Percentiles rank a stretch among this genome's conserved stretches.
phyloP scores from a whole-genome alignment of 2,797 vertebrate species.

The Poeciliopsis presidionis region DNA sequence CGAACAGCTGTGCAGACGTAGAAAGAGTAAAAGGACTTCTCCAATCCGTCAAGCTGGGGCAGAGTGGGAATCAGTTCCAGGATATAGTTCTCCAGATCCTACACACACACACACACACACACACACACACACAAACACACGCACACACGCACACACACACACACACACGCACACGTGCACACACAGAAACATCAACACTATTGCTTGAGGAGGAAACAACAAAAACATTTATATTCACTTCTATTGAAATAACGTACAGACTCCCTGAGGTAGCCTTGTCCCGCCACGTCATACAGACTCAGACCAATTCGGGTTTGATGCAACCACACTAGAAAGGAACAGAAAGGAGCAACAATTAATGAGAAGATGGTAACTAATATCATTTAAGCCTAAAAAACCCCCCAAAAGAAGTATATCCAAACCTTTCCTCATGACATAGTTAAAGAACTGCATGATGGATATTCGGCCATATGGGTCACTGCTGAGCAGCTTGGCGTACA shows the following conservation, averaged over 20 bases:
- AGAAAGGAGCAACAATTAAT: conserved; percentile 3
- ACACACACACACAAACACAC: no score
- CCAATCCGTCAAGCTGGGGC: conserved; percentile 95
- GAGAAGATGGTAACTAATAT: neutral
- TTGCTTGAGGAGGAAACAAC: neutral
- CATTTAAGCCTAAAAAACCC: neutral
- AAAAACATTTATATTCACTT: neutral
- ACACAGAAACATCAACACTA: neutral
- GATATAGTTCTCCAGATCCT: conserved; percentile 99
- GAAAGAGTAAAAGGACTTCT: conserved; percentile 99
- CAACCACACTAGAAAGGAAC: conserved; percentile 88
- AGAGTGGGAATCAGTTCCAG: conserved; percentile 97
- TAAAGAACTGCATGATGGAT: conserved; percentile 99
- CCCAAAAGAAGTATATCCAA: neutral
- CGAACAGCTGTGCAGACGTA: conserved; percentile 98
- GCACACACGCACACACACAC: no score
- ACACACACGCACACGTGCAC: no score
- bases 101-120: conserved; percentile 7
- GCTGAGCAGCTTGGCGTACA: conserved; percentile 94
- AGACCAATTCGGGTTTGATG: conserved; percentile 98
- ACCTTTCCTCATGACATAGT: conserved; percentile 99
- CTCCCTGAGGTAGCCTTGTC: conserved; percentile 96
- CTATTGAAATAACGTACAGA: conserved; percentile 84
- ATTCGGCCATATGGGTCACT: conserved; percentile 94
- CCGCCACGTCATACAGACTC: conserved; percentile 97